phyloP scores from a whole-genome alignment of 2,797 vertebrate species.

The Benthosema pterotum region DNA sequence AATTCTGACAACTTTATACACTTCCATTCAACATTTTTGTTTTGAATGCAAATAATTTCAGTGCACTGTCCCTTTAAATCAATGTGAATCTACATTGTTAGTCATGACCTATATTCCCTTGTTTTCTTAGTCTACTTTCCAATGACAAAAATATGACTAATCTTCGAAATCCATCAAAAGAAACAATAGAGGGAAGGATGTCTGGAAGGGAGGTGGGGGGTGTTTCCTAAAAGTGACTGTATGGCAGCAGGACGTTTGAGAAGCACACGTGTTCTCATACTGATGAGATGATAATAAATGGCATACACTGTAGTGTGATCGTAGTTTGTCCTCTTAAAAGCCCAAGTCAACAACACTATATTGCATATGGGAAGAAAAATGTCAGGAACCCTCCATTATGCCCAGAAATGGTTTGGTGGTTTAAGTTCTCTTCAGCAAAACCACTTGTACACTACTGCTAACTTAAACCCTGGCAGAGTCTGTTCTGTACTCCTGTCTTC shows the following conservation, averaged over 20 bases:
- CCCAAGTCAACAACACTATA: too few species aligned
- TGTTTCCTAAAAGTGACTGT: constrained; percentile 39
- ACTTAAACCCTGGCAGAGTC: too few species aligned
- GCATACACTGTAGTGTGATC: constrained; percentile 7
- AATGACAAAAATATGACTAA: constrained; percentile 50
- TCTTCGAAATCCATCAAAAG: constrained; percentile 39
- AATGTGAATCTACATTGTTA: constrained; percentile 21
- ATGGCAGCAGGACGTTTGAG: constrained; percentile 62
- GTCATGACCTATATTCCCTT: constrained; percentile 24
- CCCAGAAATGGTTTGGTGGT: too few species aligned
- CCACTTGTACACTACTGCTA: too few species aligned
- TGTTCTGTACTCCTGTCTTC: too few species aligned
- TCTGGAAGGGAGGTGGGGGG: constrained; percentile 42
- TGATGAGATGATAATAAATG: constrained; percentile 15
- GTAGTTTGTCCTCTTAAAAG: constrained; percentile 5
- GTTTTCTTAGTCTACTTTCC: constrained; percentile 25
- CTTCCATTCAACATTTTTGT: too few species aligned
- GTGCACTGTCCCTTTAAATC: neutral
- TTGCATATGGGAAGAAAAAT: too few species aligned
- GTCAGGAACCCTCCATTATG: too few species aligned
- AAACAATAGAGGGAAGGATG: constrained; percentile 73
- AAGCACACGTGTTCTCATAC: constrained; percentile 18
- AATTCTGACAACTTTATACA: too few species aligned
- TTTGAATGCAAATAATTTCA: neutral
- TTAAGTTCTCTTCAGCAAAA: too few species aligned